A percentile compares a stretch with the other conserved stretches of the same genome.
phyloP scores from a whole-genome alignment of 2,113 vertebrate genomes.

The Lontra canadensis region DNA sequence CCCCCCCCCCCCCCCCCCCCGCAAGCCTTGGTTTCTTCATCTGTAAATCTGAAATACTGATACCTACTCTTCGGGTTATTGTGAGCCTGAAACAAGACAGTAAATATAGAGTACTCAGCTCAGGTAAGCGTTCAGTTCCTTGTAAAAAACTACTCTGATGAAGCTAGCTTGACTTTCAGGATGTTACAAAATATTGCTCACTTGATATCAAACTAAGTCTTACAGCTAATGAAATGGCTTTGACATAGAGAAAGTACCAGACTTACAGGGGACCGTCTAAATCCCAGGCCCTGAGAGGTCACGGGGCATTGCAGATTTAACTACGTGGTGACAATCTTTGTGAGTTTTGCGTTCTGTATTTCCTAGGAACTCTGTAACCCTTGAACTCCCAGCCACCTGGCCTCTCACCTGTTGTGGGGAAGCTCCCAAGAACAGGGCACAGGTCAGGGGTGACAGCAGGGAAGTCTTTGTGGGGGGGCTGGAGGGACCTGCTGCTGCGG shows the following conservation, averaged over 20 bases:
- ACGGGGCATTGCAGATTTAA: neutral
- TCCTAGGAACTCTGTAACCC: neutral
- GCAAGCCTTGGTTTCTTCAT: neutral
- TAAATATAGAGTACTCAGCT: neutral
- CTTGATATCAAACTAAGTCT: neutral
- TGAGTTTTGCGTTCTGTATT: neutral
- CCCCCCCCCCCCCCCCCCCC: too few relatives aligned
- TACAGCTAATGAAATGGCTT: neutral
- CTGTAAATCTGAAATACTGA: neutral
- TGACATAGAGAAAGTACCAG: neutral
- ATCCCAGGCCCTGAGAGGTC: neutral
- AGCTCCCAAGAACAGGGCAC: neutral
- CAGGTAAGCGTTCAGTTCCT: neutral
- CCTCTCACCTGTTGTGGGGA: neutral
- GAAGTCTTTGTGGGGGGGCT: neutral
- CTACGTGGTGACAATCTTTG: neutral
- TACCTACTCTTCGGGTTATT: neutral
- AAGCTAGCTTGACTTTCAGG: neutral
- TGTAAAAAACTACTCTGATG: neutral
- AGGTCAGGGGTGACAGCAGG: neutral
- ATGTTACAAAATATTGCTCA: neutral
- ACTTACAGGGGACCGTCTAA: neutral
- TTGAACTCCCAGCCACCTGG: neutral
- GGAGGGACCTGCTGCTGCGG: neutral
- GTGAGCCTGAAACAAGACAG: neutral